phyloP scores from a whole-genome alignment of 2,797 vertebrate genomes.

The Sebastes nivosus region DNA sequence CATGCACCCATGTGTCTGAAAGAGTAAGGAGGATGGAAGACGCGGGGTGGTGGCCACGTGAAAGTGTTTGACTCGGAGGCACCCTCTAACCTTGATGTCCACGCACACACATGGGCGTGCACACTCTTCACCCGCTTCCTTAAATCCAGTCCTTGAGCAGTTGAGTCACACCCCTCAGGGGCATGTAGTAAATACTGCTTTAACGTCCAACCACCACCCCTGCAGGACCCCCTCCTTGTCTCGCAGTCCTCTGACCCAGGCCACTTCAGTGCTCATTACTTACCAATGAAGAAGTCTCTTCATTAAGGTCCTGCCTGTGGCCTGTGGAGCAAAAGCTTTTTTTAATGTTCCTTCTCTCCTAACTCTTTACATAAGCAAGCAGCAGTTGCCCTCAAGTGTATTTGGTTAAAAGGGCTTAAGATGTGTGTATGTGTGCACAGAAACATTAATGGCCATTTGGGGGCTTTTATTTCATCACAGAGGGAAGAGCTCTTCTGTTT shows the following conservation, averaged over 20 bases:
- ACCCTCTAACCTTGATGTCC: conserved; percentile 68
- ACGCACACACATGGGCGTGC: conserved; percentile 18
- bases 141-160: conserved; percentile 61
- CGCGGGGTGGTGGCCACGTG: conserved; percentile 61
- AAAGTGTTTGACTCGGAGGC: conserved; percentile 73
- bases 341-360: conserved; percentile 59
- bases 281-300: conserved; percentile 68
- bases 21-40: conserved; percentile 51
- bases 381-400: conserved; percentile 64
- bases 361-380: conserved; percentile 69
- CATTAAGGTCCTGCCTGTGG: conserved; percentile 74
- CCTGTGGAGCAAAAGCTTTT: conserved; percentile 63
- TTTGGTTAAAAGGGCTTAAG: conserved; percentile 57
- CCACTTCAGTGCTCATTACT: conserved; percentile 76
- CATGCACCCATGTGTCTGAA: conserved; percentile 45
- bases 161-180: conserved; percentile 77
- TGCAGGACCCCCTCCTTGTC: conserved; percentile 58
- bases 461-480: conserved; percentile 53
- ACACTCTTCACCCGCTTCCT: conserved; percentile 49
- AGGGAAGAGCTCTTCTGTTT: conserved; percentile 44
- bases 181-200: conserved; percentile 67
- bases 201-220: conserved; percentile 41
- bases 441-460: conserved; percentile 60
- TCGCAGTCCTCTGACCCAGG: conserved; percentile 50
- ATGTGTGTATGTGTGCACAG: conserved; percentile 37